Evolutionary conservation across 2,888 invertebrate genomes (phyloP), one percentile per base, ranked within the genome.

Genomic region (Ariolimax columbianus): DNA sequence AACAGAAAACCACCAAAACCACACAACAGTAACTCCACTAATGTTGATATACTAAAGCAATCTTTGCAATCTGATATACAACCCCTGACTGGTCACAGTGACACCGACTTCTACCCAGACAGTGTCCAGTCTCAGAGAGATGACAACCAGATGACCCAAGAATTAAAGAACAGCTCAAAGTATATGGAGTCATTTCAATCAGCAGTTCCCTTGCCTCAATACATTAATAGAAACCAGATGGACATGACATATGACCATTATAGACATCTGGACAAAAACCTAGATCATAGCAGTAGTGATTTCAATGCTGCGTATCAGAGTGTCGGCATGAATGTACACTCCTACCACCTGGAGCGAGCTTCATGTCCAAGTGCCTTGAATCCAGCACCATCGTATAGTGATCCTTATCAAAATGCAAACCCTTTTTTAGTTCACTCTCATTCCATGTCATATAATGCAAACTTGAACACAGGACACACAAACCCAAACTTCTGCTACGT

Each of bases 401-500:
- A 82, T 33, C 23, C 59, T 40, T 82, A 82, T 33, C 75, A 73
- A 33, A 38, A 55, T 36, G 33, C 40, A 43, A 83, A 83, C 30
- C 47, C 77, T 26, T 77, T 77, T 36, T 36, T 77, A 36, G 33
- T 43, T 33, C 77, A 83, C 3, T 30, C 17, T 47, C 51, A 38
- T 63, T 23, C 77, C 33, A 68, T 83, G 51, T 6, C 77, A 19
- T 83, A 77, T 43, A 83, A 43, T 63, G 11, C 73, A 47, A 51
- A 68, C 26, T 40, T 81, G 47, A 51, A 55, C 40, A 55, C 68
- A 59, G 72, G 81, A n/a, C 51, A 51, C n/a, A 33, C 75, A 51
- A 75, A 83, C 33, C 68, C 83, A 47, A 68, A 77, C 47, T 83
- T 77, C 68, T 40, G 68, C 38, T 77, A 68, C 77, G 36, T 77